These are phyloP conservation scores for Epizoanthus scotinus DNA, from an alignment of 92 coral and sea anemone species.

Conservation along the genomic window DNA sequence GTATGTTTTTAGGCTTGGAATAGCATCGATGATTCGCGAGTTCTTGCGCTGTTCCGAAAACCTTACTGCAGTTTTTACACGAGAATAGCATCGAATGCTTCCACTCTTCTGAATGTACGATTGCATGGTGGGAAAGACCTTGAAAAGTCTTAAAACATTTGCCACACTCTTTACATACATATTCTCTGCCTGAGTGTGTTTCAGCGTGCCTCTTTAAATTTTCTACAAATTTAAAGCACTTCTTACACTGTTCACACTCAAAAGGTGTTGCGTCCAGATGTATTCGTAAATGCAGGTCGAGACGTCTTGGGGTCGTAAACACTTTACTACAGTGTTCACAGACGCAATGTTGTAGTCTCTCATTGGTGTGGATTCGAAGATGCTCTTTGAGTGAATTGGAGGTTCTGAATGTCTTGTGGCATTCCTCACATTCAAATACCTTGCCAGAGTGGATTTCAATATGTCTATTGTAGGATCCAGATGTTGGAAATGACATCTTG, in stretches of 20 bases:
- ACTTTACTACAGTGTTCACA: conserved; percentile 10
- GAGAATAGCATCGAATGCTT: background rate
- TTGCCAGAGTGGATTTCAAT: conserved; percentile 9
- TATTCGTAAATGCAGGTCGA: background rate
- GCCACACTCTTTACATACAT: background rate
- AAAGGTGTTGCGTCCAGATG: background rate
- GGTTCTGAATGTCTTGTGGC: conserved; percentile 11
- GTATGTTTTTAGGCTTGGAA: background rate
- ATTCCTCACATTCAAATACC: background rate
- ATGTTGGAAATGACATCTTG: background rate
- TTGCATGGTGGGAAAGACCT: background rate
- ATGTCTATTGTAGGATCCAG: background rate
- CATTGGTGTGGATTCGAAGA: background rate
- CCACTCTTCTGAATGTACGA: background rate
- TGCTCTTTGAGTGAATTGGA: conserved; percentile 4
- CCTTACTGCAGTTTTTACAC: background rate
- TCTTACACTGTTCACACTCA: conserved; percentile 5
- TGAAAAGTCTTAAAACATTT: background rate
- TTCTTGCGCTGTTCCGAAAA: background rate
- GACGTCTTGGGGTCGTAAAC: background rate
- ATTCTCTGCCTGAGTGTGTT: background rate
- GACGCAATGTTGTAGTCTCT: background rate
- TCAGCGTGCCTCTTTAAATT: background rate
- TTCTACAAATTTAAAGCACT: background rate
- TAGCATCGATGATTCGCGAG: background rate